Base-by-base conservation (phyloP, 1,140 invertebrate species). In the Temnothorax nylanderi region DNA sequence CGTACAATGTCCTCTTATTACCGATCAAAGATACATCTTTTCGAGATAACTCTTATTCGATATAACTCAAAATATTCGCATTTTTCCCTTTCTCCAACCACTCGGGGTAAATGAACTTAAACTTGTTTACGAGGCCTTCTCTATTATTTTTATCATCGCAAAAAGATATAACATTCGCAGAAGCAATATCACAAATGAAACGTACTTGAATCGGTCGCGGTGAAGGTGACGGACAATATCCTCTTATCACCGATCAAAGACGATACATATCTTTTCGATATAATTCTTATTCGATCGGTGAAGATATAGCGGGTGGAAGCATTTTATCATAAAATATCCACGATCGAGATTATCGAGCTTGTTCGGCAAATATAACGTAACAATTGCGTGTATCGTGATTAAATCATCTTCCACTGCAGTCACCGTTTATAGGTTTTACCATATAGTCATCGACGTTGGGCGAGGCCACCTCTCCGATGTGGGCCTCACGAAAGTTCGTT, bases 401-500 rank as follows among this genome's bases (percentile, higher is more conserved):
- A 34, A 41, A 58, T 58, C 34, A 26, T 32, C 10, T 58, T 76
- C 13, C 10, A 1, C 26, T 10, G 4, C 16, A n/a, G 21, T 16
- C 13, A 37, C 16, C 47, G 6, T 49, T 78, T 64, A n/a, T 26
- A 26, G 26, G 26, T 26, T 26, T 26, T 26, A 26, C 26, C 26
- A 26, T 26, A 26, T 11, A n/a, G 56, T 60, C 72, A 37, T 8
- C 54, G n/a, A 16, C 7, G 11, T 51, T n/a, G 32, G 34, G 10
- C 37, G 13, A 76, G 5, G 16, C 47, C 13, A 47, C 5, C 4
- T 56, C 47, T 71, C 37, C 16, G 34, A 84, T 74, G 51, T 82
- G 69, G 67, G 34, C 18, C 41, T 74, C 7, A 84, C 69, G 80
- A 84, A 84, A 74, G 54, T 84, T 60, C 21, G 54, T 82, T 74